Conservation (phyloP, 2,113 vertebrate genomes). For the Equus quagga region DNA sequence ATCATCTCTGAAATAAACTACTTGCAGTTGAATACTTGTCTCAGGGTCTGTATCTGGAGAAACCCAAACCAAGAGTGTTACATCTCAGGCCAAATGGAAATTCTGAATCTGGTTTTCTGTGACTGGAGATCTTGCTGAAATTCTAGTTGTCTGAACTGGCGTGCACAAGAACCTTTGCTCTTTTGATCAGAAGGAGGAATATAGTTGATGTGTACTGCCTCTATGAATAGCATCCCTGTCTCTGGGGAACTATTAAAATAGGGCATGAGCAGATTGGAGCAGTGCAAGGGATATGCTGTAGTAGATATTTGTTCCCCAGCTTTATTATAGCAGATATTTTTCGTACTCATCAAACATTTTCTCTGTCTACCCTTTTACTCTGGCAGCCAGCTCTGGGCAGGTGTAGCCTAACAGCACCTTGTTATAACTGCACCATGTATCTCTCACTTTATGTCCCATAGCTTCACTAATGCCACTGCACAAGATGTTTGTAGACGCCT, state of each 20-base stretch:
- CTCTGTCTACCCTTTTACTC: background rate
- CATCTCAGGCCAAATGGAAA: background rate
- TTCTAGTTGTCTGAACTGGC: background rate
- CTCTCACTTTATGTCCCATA: background rate
- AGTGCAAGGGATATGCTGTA: background rate
- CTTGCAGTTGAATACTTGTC: background rate
- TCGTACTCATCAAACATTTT: background rate
- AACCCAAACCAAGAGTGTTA: background rate
- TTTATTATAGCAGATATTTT: background rate
- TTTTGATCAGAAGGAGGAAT: background rate
- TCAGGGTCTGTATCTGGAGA: background rate
- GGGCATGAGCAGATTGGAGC: background rate
- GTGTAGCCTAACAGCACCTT: background rate
- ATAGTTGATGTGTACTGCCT: background rate
- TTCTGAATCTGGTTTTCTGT: background rate
- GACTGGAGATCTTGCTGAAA: background rate
- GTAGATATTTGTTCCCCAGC: background rate
- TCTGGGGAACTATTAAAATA: background rate
- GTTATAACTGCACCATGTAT: background rate
- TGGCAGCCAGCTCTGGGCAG: background rate
- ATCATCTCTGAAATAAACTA: conserved; percentile 1
- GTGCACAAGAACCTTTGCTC: background rate
- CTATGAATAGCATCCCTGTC: background rate
- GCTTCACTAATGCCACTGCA: background rate
- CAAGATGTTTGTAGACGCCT: background rate